Evolutionary conservation across 2,113 vertebrate species (phyloP).

Genomic region (Cranoglanis bouderius): DNA sequence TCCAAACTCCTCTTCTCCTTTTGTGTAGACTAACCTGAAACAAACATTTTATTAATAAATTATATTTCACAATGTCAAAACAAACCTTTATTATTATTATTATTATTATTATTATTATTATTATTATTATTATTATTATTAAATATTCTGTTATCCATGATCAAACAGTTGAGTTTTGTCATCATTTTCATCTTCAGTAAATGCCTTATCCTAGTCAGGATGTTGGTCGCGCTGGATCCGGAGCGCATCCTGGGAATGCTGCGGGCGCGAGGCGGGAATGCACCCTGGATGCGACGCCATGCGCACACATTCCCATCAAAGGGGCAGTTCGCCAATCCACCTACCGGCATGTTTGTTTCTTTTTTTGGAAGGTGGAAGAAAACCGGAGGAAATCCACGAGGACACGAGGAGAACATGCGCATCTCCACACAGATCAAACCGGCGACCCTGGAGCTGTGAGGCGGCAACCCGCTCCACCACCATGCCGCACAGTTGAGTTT

Average conservation of each 20-base stretch:
- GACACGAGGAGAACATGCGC: not conserved
- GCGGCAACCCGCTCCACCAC: not conserved
- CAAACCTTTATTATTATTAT: not conserved
- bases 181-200: not conserved
- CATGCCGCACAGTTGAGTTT: slow-evolving; percentile 15
- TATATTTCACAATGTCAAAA: not conserved
- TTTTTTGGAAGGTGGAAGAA: not conserved
- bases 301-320: not conserved
- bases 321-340: not conserved
- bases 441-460: not conserved
- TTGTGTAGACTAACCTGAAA: not conserved
- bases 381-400: not conserved
- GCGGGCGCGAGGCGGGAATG: not conserved
- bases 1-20: not conserved
- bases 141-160: not conserved
- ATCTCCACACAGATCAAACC: too few species aligned
- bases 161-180: not conserved
- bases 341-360: not conserved
- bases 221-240: not conserved
- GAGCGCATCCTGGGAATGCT: slow-evolving; percentile 2
- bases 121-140: slow-evolving; percentile 1
- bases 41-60: not conserved
- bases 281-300: not conserved
- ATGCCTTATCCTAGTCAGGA: not conserved
- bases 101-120: slow-evolving; percentile 9